phyloP scores from a whole-genome alignment of 2,113 vertebrate genomes.

The Fregetta grallaria region DNA sequence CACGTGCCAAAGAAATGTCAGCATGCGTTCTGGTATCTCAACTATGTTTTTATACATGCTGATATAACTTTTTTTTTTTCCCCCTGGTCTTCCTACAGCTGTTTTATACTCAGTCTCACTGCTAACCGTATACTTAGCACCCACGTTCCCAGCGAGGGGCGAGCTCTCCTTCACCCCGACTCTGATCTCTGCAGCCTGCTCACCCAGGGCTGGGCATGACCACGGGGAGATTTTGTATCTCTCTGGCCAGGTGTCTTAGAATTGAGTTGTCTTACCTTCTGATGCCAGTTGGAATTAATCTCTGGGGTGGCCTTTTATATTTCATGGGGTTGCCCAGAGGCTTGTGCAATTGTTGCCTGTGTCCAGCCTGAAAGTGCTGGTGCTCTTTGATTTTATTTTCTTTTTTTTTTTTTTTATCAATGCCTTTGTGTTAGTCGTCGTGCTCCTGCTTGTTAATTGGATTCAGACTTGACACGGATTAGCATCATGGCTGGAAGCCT shows the following conservation, averaged over 20 bases:
- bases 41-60: neutral
- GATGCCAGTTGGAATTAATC: neutral
- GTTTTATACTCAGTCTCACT: neutral
- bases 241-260: neutral
- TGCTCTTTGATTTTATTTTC: neutral
- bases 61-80: too few relatives aligned
- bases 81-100: neutral
- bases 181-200: neutral
- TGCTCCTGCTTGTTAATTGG: neutral
- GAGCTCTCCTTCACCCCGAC: neutral
- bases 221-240: neutral
- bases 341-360: neutral
- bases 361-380: neutral
- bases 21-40: neutral
- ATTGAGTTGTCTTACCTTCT: neutral
- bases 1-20: conserved; percentile 8
- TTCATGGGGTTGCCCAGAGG: neutral
- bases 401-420: neutral
- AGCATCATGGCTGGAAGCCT: neutral
- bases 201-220: neutral
- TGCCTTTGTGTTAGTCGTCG: neutral
- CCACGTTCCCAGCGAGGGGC: rapidly evolving
- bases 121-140: rapidly evolving
- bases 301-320: neutral
- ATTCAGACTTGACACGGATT: neutral